Evolutionary conservation across 2,888 invertebrate genomes (phyloP).

Genomic region (Fragum sueziense): DNA sequence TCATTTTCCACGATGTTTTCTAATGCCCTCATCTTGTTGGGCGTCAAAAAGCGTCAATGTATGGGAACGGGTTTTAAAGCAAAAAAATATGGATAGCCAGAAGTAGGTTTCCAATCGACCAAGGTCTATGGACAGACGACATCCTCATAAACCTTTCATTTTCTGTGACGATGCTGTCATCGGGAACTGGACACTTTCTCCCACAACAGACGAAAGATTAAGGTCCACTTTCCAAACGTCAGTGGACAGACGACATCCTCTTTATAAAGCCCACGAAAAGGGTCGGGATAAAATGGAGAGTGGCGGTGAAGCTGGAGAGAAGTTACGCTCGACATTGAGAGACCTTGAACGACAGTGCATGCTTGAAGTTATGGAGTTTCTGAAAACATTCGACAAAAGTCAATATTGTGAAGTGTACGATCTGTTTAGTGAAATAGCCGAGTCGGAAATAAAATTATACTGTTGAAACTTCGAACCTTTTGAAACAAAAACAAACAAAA

Average conservation of each 20-base stretch:
- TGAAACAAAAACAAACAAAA: no score
- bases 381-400: slow-evolving; percentile 76
- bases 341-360: slow-evolving; percentile 82
- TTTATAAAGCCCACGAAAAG: slow-evolving; percentile 87
- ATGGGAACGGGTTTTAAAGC: no score
- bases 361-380: slow-evolving; percentile 80
- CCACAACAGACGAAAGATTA: slow-evolving; percentile 73
- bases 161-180: slow-evolving; percentile 86
- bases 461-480: background rate
- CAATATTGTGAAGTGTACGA: slow-evolving; percentile 79
- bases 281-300: slow-evolving; percentile 76
- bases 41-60: no score
- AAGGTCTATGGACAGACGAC: no score
- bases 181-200: slow-evolving; percentile 87
- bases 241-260: slow-evolving; percentile 84
- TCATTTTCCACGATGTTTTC: no score
- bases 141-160: slow-evolving; percentile 91
- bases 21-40: no score
- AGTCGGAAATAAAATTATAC: slow-evolving; percentile 84
- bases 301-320: slow-evolving; percentile 64
- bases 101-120: no score
- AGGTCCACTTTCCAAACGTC: slow-evolving; percentile 75
- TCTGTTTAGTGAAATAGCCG: slow-evolving; percentile 82
- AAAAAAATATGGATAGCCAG: no score
- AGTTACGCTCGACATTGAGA: slow-evolving; percentile 81